Evolutionary conservation across 2,797 vertebrate genomes (phyloP), one percentile per base, ranked within the genome.

Genomic region (Taenioides sp.): DNA sequence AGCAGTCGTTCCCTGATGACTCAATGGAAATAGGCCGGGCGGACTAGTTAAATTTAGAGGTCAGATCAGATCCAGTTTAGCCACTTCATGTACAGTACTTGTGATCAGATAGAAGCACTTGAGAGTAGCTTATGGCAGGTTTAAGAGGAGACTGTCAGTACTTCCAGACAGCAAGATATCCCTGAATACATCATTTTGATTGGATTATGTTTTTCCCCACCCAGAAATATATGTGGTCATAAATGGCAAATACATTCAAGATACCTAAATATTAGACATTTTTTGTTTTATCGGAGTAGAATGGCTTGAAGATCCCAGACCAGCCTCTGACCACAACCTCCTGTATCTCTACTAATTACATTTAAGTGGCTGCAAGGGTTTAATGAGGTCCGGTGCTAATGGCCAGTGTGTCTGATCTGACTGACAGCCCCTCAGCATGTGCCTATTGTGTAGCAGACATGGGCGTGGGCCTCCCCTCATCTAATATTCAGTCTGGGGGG

Each of bases 401-500:
- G 60, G 31, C 34, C 49, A 78, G 72, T 22, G 5, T 23, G 55
- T 52, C 22, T 20, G 1, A 49, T 37, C 47, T 75, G 76, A 49
- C 65, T 74, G 68, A 76, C 5, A 66, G 25, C 65, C 40, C 47
- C 11, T 66, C 72, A 18, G 70, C 59, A 75, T 73, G 85, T 80
- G 73, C 77, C 88, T 74, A 85, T 89, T 91, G 90, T 93, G 91
- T 86, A 84, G 76, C 77, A 75, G 78, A 78, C 75, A 87, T 87
- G 92, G 91, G 92, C 89, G 85, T 92, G 67, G 84, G 70, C 90
- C 83, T 65, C 85, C 77, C 80, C 89, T 93, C 89, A 91, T 95
- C 76, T 86, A 92, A 92, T 91, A 95, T 93, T 93, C 88, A 91
- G 82, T 73, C 74, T 49, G 16, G 84, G 88, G 89, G 89, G 91